Base-by-base conservation (phyloP, 2,113 vertebrate genomes). In the Calonectris borealis region DNA sequence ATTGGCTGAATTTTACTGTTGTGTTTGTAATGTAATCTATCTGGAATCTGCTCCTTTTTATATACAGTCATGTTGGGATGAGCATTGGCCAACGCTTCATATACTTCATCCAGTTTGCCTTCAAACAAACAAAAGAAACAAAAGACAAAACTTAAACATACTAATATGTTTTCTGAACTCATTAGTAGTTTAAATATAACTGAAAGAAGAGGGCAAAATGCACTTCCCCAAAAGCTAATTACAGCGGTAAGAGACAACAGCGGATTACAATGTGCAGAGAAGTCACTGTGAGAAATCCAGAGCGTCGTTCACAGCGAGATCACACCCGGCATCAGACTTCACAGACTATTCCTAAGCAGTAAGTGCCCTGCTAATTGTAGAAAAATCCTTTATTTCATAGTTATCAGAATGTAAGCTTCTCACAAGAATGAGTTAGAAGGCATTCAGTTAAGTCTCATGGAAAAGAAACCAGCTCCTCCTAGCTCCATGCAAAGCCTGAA, bases 51-150 rank as follows among this genome's bases (percentile, higher is more conserved):
- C 49, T 99, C 98, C 90, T 98, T 99, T 97, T 98, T 99, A 95
- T 99, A 99, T 6, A 99, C 99, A 36, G 97, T 96, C 98, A 99
- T 98, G 97, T 99, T 98, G 29, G 99, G 99, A 89, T 99, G 99
- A 24, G 98, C 99, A 3, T 98, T 98, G 76, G 80, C 92, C 88
- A 99, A 96, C 32, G 97, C 97, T 72, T 91, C 89, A 8, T 99
- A 99, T 18, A 99, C 98, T 94, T 99, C 98, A 54, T 99, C 98
- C 46, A 99, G 96, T 97, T 98, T 99, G 54, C 99, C 99, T 99
- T 95, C 17, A 96, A 96, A 95, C 40, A 68, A 95, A 93, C 14
- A 83, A 60, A 52, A 77, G 70, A 82, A 62, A 68, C 38, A 77
- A 40, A 73, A 95, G 32, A 57, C 5, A 86, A 66, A 90, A 83